Evolutionary conservation across 1,140 invertebrate species (phyloP).

Genomic region (Achroia grisella): DNA sequence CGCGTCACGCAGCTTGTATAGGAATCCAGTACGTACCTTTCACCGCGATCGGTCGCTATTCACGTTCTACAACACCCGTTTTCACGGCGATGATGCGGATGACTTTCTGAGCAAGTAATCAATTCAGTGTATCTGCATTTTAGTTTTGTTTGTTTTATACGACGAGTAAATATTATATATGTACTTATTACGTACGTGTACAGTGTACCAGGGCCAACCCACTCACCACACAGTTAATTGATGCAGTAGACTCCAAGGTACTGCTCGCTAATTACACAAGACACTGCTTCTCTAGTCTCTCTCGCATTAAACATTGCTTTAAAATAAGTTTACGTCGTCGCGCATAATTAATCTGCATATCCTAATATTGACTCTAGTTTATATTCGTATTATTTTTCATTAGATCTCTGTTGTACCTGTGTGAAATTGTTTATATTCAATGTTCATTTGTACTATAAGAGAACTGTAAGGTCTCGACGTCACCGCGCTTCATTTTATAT

Average conservation of each 20-base stretch:
- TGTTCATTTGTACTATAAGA: conserved; percentile 60
- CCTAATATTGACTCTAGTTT: conserved; percentile 67
- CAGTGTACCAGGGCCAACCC: conserved; percentile 50
- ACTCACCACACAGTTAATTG: conserved; percentile 64
- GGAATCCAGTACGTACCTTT: too few species aligned
- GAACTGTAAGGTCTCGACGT: conserved; percentile 44
- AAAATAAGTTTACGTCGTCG: conserved; percentile 56
- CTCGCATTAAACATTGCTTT: conserved; percentile 65
- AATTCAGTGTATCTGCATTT: conserved; percentile 27
- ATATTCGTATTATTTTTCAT: conserved; percentile 72
- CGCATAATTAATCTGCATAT: conserved; percentile 68
- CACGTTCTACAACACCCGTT: background rate
- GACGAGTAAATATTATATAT: conserved; percentile 2
- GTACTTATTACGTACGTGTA: conserved; percentile 41
- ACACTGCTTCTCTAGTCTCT: conserved; percentile 70
- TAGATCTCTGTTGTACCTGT: conserved; percentile 73
- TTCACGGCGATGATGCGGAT: background rate
- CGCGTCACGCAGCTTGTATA: too few species aligned
- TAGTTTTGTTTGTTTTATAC: conserved; percentile 14
- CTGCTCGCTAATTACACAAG: conserved; percentile 55
- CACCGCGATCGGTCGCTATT: too few species aligned
- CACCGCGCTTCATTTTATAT: conserved; percentile 42
- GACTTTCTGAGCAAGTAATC: conserved; percentile 7
- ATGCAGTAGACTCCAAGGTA: conserved; percentile 65
- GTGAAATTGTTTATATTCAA: conserved; percentile 63